Evolutionary conservation across 2,113 vertebrate genomes (phyloP).

Genomic region (Dasyprocta punctata): DNA sequence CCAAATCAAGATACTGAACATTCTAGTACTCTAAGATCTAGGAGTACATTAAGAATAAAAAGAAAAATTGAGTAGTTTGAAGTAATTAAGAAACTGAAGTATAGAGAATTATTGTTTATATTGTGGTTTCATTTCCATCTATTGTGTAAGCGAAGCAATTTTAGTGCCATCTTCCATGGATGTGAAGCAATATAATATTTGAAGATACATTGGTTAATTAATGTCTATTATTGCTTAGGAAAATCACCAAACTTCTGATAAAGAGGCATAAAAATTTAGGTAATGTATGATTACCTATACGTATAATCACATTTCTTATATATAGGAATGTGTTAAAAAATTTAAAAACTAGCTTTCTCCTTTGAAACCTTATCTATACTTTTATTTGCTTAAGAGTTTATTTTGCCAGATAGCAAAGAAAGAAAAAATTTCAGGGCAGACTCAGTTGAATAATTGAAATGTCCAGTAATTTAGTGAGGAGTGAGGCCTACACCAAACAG

Average conservation of each 20-base stretch:
- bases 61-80: background rate
- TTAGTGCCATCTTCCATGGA: background rate
- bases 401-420: background rate
- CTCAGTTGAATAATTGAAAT: background rate
- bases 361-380: background rate
- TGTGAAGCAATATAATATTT: background rate
- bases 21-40: background rate
- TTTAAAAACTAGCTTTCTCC: background rate
- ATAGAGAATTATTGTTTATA: background rate
- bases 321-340: background rate
- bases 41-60: background rate
- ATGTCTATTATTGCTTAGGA: background rate
- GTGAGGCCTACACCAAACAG: background rate
- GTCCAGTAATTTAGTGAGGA: background rate
- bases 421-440: background rate
- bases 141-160: slow-evolving; percentile 9
- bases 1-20: background rate
- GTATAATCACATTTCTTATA: slow-evolving; percentile 33
- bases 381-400: background rate
- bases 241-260: background rate
- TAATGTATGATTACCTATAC: background rate
- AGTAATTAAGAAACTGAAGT: slow-evolving; percentile 11
- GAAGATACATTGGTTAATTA: background rate
- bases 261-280: background rate
- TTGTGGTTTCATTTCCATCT: slow-evolving; percentile 25